Evolutionary conservation across 2,113 vertebrate species (phyloP).

Genomic region (Pomatostomus ruficeps): DNA sequence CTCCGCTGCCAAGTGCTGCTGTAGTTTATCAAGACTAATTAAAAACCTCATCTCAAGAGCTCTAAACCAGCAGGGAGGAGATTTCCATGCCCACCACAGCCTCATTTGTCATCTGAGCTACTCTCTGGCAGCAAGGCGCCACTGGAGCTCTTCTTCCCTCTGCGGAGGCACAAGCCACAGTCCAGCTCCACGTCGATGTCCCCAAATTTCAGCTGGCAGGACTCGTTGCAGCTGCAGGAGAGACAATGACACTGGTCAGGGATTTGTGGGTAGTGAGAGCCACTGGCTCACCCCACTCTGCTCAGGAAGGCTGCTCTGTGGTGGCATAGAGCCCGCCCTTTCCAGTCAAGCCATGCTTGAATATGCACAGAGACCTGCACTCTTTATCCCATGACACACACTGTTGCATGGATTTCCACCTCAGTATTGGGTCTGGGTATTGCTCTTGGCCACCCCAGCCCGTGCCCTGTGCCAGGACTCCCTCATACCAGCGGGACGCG

Average conservation of each 20-base stretch:
- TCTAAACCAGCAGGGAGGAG: background rate
- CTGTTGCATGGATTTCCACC: background rate
- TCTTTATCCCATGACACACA: rapidly evolving
- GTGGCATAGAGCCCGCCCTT: rapidly evolving
- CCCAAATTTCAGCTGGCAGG: conserved; percentile 1
- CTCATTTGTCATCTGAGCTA: conserved; percentile 8
- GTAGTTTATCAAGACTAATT: background rate
- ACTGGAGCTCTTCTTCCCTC: background rate
- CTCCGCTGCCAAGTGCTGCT: background rate
- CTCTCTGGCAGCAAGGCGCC: background rate
- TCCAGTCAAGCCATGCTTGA: background rate
- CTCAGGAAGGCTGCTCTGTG: rapidly evolving
- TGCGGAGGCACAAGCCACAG: conserved; percentile 21
- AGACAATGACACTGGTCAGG: background rate
- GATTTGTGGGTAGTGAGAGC: background rate
- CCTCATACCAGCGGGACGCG: conserved; percentile 75
- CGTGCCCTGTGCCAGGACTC: rapidly evolving
- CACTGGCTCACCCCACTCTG: background rate
- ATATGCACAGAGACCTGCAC: rapidly evolving
- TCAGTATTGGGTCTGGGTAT: rapidly evolving
- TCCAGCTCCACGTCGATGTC: conserved; percentile 50
- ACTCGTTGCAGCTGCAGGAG: conserved; percentile 27
- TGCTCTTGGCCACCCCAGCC: background rate
- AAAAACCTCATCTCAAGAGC: background rate
- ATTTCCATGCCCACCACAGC: background rate